Conservation (phyloP, 2,113 vertebrate species). For the Phalacrocorax aristotelis region DNA sequence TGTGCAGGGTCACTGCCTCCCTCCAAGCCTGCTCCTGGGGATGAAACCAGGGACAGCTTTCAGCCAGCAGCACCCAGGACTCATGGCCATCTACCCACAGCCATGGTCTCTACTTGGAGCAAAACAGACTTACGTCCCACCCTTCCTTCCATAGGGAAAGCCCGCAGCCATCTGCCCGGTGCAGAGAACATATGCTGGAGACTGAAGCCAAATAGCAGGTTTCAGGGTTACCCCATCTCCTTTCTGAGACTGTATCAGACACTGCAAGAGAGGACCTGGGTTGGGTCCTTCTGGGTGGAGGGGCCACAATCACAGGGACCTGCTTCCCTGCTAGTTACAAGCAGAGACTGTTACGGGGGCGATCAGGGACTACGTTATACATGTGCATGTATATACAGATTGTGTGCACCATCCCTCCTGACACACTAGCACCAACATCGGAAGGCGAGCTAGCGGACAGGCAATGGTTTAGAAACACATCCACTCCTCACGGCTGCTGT, state of each 20-base stretch:
- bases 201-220: background rate
- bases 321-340: background rate
- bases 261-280: background rate
- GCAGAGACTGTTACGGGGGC: rapidly evolving
- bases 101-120: background rate
- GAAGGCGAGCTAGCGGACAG: background rate
- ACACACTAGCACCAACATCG: rapidly evolving
- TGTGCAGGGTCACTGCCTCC: background rate
- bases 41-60: background rate
- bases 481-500: background rate
- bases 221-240: background rate
- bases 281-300: background rate
- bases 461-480: background rate
- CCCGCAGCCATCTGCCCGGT: background rate
- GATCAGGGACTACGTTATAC: background rate
- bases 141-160: background rate
- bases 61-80: background rate
- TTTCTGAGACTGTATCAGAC: background rate
- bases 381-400: background rate
- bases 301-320: background rate
- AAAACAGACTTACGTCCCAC: background rate
- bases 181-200: background rate
- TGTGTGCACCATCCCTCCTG: background rate
- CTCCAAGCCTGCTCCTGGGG: background rate
- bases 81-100: background rate